Evolutionary conservation across 2,888 invertebrate species (phyloP).

Genomic region (Ligdia adustata): DNA sequence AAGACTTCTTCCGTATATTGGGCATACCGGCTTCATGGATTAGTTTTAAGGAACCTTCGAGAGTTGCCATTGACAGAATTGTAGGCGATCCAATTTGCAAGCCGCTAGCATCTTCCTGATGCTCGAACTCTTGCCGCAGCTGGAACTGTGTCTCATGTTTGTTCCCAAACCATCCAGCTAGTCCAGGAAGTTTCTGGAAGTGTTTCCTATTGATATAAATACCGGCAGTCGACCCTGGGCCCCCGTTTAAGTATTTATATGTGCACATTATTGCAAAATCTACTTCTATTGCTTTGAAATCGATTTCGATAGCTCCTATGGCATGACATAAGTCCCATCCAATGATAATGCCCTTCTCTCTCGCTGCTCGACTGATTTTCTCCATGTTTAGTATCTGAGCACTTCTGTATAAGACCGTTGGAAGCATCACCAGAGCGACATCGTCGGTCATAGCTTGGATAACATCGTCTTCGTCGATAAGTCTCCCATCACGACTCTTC

Average conservation of each 20-base stretch:
- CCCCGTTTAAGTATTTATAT: constrained; percentile 73
- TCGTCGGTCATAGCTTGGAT: constrained; percentile 69
- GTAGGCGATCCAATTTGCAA: constrained; percentile 69
- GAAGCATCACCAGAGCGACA: constrained; percentile 59
- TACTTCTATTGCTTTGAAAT: constrained; percentile 60
- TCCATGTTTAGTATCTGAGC: constrained; percentile 69
- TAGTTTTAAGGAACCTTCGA: constrained; percentile 66
- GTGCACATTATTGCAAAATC: constrained; percentile 77
- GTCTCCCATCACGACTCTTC: constrained; percentile 48
- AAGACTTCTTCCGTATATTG: constrained; percentile 65
- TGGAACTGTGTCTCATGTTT: constrained; percentile 61
- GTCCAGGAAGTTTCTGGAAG: constrained; percentile 58
- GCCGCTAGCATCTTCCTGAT: constrained; percentile 62
- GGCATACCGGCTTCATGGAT: constrained; percentile 60
- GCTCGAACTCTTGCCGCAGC: constrained; percentile 65
- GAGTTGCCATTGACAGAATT: constrained; percentile 62
- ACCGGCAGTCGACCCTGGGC: constrained; percentile 63
- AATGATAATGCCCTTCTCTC: constrained; percentile 55
- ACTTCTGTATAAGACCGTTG: constrained; percentile 64
- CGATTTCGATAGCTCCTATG: constrained; percentile 61
- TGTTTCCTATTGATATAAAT: constrained; percentile 68
- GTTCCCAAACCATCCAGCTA: constrained; percentile 70
- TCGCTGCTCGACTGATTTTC: constrained; percentile 60
- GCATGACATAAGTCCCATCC: constrained; percentile 74
- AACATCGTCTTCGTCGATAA: constrained; percentile 61